Conservation (phyloP, 2,797 vertebrate genomes). For the Otolemur crassicaudatus region DNA sequence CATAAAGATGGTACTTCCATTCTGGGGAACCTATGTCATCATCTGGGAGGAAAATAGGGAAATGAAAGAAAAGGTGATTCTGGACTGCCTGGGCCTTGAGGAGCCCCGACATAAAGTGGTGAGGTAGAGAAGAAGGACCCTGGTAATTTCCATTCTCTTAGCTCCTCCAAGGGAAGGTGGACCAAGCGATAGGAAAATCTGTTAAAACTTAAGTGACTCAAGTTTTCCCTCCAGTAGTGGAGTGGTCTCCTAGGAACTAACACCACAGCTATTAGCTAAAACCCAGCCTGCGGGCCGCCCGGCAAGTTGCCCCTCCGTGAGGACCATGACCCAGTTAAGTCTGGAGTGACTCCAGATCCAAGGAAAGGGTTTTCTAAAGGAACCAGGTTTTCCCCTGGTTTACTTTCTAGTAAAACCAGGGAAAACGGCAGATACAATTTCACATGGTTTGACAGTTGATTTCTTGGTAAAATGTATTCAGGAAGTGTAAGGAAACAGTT, state of each 20-base stretch:
- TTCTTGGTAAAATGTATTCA: neutral
- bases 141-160: neutral
- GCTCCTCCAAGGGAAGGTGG: neutral
- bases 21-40: neutral
- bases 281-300: neutral
- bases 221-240: neutral
- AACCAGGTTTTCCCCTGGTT: neutral
- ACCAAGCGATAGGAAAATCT: neutral
- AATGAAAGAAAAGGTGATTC: neutral
- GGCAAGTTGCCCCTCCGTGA: neutral
- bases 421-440: neutral
- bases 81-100: neutral
- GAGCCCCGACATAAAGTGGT: neutral
- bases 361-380: neutral
- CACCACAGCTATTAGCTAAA: neutral
- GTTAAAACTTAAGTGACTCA: neutral
- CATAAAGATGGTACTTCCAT: neutral
- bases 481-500: neutral
- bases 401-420: neutral
- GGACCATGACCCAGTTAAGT: neutral
- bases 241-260: neutral
- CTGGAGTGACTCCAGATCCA: neutral
- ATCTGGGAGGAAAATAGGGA: neutral
- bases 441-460: neutral
- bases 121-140: neutral